Conservation (phyloP, 1,140 invertebrate genomes). For the Saxidomus purpurata region DNA sequence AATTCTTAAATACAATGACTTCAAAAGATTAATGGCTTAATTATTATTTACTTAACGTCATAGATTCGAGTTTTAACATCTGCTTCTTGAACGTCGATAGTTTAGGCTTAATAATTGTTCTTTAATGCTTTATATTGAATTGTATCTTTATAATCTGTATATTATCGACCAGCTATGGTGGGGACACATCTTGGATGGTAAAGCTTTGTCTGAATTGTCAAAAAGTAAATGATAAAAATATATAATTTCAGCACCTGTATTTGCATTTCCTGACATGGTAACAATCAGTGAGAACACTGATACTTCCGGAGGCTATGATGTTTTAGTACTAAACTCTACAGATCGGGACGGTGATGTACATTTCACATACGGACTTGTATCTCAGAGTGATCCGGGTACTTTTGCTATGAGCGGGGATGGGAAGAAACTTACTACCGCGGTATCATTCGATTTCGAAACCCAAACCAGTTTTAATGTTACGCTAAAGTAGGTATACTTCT, state of each 20-base stretch:
- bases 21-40: too few relatives aligned
- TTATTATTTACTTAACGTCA: too few relatives aligned
- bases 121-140: too few relatives aligned
- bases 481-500: background rate
- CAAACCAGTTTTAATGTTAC: background rate
- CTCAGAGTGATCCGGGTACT: background rate
- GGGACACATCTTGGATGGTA: too few relatives aligned
- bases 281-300: background rate
- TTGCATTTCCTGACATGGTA: background rate
- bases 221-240: too few relatives aligned
- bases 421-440: background rate
- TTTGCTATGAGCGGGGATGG: background rate
- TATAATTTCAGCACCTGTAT: background rate
- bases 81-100: too few relatives aligned
- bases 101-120: too few relatives aligned
- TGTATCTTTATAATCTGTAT: too few relatives aligned
- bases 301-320: background rate
- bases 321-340: background rate
- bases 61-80: too few relatives aligned
- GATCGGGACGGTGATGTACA: background rate
- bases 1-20: too few relatives aligned
- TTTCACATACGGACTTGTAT: background rate
- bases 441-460: background rate
- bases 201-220: too few relatives aligned
- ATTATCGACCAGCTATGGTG: too few relatives aligned